Base-by-base conservation (phyloP, 2,888 invertebrate species). In the Yponomeuta plumbellus region DNA sequence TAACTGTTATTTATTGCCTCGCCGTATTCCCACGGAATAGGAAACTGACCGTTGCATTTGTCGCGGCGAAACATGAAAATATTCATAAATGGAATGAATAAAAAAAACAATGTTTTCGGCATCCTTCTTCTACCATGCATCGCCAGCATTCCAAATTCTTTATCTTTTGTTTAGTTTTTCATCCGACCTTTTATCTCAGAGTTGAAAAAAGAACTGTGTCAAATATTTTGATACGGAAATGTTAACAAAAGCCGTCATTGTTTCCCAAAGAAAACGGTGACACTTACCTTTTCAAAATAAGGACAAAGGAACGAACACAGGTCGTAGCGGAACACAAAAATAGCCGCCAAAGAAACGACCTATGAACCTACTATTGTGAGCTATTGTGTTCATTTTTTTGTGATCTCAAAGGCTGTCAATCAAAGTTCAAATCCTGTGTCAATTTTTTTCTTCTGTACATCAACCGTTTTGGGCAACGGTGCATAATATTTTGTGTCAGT, bases 1-100 rank as follows among this genome's bases (percentile, higher is more conserved):
- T 85, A 87, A 85, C 80, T 82, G 78, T 82, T 81, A 89, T 90
- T 90, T 89, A 88, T 88, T 79, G 76, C 75, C 71, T 70, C 69
- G 80, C 80, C 21, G 17, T 5, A 5, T 65, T 62, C 63, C 61
- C 65, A 39, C 40, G 64, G 80, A 71, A 70, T 70, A 74, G 74
- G 78, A 79, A 82, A 76, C 62, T 63, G 67, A 69, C 80, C 77
- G 76, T 74, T 76, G 73, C 70, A 44, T 26, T 59, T 21, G 59
- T 59, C 59, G 17, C 5, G 5, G 13, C 8, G 1, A 17, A 13
- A 52, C 44, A 17, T 13, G 5, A 52, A 52, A 52, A 13, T 52
- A 52, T 52, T 52, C 44, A 52, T 17, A 52, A 17, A 22, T 20
- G 21, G 20, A 22, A 59, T 1, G 11, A 21, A 22, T 59, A 22